A percentile compares a stretch with the other conserved stretches of the same genome.
Evolutionary conservation across 1,140 invertebrate genomes (phyloP).

Genomic region (Mercenaria mercenaria): DNA sequence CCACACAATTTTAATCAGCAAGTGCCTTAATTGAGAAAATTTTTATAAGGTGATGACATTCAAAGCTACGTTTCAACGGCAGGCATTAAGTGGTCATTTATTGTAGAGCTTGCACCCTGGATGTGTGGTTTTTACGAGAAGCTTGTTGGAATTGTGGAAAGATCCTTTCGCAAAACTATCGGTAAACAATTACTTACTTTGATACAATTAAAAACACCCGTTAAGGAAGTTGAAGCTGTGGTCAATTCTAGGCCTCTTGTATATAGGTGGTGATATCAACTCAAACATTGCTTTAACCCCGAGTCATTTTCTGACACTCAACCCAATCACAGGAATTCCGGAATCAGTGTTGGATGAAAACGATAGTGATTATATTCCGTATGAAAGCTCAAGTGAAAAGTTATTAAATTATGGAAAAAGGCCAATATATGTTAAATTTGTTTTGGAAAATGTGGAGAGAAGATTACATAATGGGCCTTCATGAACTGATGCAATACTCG

Average conservation of each 20-base stretch:
- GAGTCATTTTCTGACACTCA: not conserved
- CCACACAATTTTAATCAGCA: not conserved
- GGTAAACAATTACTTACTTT: constrained; percentile 22
- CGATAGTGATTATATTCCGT: not conserved
- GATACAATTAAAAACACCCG: not conserved
- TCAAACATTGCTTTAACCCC: not conserved
- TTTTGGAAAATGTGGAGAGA: constrained; percentile 11
- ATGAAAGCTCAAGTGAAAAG: not conserved
- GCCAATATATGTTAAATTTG: not conserved
- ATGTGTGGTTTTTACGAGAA: constrained; percentile 22
- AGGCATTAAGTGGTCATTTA: constrained; percentile 11
- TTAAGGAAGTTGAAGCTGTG: constrained; percentile 35
- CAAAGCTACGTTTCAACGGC: not conserved
- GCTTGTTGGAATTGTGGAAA: not conserved
- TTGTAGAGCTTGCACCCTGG: not conserved
- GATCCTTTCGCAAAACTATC: not conserved
- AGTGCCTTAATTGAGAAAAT: not conserved
- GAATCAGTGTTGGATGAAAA: not conserved
- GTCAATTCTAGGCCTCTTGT: constrained; percentile 12
- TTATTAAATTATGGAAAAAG: not conserved
- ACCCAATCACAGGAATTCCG: not conserved
- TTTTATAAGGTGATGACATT: not conserved
- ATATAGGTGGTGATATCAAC: not conserved
- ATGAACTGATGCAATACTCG: not conserved
- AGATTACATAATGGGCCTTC: not conserved